Evolutionary conservation across 2,888 invertebrate genomes (phyloP), one percentile per base, ranked within the genome.

Genomic region (Pristionchus mayeri): DNA sequence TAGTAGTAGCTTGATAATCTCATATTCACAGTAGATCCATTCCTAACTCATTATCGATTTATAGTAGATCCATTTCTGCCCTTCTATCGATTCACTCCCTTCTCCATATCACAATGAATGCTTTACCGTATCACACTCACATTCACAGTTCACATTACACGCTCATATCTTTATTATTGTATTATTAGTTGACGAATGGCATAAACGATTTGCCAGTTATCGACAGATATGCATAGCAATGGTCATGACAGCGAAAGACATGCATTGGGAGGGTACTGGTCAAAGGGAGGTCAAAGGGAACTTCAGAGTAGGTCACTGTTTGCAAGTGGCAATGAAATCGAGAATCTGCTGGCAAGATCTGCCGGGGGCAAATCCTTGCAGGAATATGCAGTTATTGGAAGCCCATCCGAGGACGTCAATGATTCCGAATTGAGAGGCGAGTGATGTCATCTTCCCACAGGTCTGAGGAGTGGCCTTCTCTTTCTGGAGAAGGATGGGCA

Each of bases 391-490:
- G 81, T 89, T 89, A 34, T 83, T 84, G 44, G 86, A 84, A 0
- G 88, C 87, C 88, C 88, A 89, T 9, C 67, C 85, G 0, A 86
- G 84, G 16, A 88, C 86, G 67, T 89, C 88, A 9, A 85, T 86
- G 34, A 89, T 88, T 13, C 85, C 86, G 84, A 87, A 89, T 60
- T 79, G 85, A 52, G 81, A 75, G 0, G 88, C 85, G 21, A 88
- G 11, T 7, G 27, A 44, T 7, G 78, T 85, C 24, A 89, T 89
- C 71, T 86, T 88, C 0, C 79, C 24, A 50, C 89, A 89, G 34
- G 86, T 88, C 78, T 88, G 87, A n/a, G 80, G 76, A 2, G 78
- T 88, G 0, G 88, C 88, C 24, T 81, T 86, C 84, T 89, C 86
- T 87, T 86, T 87, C 71, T 88, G 37, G 30, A 57, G 34, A 67